Evolutionary conservation across 1,140 invertebrate genomes (phyloP), one percentile per base, ranked within the genome.

Genomic region (Dreissena polymorpha): DNA sequence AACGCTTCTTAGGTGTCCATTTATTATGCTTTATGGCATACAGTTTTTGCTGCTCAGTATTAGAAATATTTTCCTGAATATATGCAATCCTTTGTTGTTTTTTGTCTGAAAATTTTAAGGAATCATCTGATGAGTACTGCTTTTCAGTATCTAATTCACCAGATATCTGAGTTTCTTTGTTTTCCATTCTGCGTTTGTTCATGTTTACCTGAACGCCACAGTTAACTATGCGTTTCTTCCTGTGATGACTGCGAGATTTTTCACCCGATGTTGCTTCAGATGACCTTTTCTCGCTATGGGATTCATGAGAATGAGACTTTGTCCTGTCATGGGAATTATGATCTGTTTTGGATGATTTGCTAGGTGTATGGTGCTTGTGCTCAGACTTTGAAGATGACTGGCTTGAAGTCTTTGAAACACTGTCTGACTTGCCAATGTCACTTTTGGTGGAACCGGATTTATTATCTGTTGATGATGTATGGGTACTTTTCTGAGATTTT

Each of bases 131-230:
- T 68, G 39, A 23, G 16, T 29, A 55, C 49, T 27, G 29, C 23
- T 49, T 60, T 27, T 21, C 68, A 64, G 10, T 55, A 12, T 21
- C 67, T 8, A 64, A 53, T 63, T 68, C 70, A 12, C 63, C 68
- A 57, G 83, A 76, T 51, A 89, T 86, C 69, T 90, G 89, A 49
- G 86, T 75, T 63, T 78, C 84, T 78, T 89, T 90, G 55, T 80
- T 87, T 51, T 89, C 87, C 12, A 88, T 90, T 57, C 86, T 83
- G 3, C 39, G 2, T 29, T 88, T 82, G 21, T 84, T 85, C n/a
- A 90, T 70, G 78, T 88, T 89, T 27, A 91, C 90, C 73, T 91
- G 91, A 12, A 90, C 87, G 21, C 90, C 91, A 88, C 89, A 88
- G 69, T 89, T 91, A 70, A 89, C 84, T n/a, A 89, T 86, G 13